Evolutionary conservation across 1,140 invertebrate genomes (phyloP).

Genomic region (Melanaphis sacchari): DNA sequence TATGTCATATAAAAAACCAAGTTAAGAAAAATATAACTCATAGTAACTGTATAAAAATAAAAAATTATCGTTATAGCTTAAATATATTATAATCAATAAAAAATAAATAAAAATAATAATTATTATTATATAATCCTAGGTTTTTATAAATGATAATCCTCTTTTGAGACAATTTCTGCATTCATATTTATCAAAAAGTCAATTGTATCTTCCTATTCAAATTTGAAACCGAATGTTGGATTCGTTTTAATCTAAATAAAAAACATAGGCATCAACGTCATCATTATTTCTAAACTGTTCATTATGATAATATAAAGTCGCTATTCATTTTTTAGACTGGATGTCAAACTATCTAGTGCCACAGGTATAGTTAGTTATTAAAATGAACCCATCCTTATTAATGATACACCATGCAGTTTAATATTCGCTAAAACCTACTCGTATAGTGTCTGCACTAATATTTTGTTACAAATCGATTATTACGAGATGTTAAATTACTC

Average conservation of each 20-base stretch:
- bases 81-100: too few relatives aligned
- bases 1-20: too few relatives aligned
- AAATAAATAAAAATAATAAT: too few relatives aligned
- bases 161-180: not conserved
- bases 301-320: not conserved
- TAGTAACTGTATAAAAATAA: too few relatives aligned
- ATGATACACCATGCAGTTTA: not conserved
- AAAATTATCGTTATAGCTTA: too few relatives aligned
- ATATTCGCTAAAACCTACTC: not conserved
- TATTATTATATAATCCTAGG: too few relatives aligned
- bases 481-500: not conserved
- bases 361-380: not conserved
- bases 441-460: not conserved
- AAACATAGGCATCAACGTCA: not conserved
- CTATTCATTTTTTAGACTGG: not conserved
- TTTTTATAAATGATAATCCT: not conserved
- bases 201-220: not conserved
- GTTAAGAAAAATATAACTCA: too few relatives aligned
- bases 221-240: not conserved
- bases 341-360: not conserved
- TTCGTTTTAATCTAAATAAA: not conserved
- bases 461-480: constrained; percentile 11
- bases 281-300: not conserved
- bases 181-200: too few relatives aligned
- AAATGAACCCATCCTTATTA: not conserved